Evolutionary conservation across 2,888 invertebrate genomes (phyloP), one percentile per base, ranked within the genome.

Genomic region (Arrhopalites spinosus): DNA sequence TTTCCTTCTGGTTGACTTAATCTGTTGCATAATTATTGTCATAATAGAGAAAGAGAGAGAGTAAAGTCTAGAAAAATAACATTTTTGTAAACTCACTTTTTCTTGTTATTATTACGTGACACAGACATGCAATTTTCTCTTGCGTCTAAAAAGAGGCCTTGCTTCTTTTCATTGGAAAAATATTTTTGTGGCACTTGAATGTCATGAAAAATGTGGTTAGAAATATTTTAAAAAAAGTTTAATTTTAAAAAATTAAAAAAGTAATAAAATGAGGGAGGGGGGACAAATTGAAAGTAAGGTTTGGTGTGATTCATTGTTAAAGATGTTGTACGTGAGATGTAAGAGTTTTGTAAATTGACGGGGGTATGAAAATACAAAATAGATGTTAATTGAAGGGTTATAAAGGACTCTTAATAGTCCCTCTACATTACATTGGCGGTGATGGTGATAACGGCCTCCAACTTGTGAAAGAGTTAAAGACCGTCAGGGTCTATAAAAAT

Each of bases 1-100:
- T 50, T 45, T 17, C 50, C 7, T 50, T 50, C n/a, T 50, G 50
- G 50, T 50, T 50, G 50, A 50, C 15, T 50, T 50, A 50, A 50
- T 50, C 50, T 50, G 50, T 50, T 50, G 50, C 50, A 50, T 50
- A 50, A 50, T 50, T 8, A 50, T n/a, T n/a, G 50, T 50, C 50
- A 50, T 50, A 50, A 50, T 50, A n/a, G 50, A n/a, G 50, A 50
- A 8, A 5, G 50, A 15, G 15, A 15, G 50, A 17, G 50, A 50
- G 17, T 8, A 50, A 50, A 50, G 50, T n/a, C n/a, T n/a, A n/a
- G n/a, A 15, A 50, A 50, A 50, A 50, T 50, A 8, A 5, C 15
- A 5, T 2, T 13, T 15, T 13, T 15, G 3, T n/a, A 15, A 15
- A 5, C 15, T 13, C 45, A 7, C 7, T 45, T 11, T 45, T 11